Conservation (phyloP, 2,113 vertebrate genomes). For the Zapus hudsonius region DNA sequence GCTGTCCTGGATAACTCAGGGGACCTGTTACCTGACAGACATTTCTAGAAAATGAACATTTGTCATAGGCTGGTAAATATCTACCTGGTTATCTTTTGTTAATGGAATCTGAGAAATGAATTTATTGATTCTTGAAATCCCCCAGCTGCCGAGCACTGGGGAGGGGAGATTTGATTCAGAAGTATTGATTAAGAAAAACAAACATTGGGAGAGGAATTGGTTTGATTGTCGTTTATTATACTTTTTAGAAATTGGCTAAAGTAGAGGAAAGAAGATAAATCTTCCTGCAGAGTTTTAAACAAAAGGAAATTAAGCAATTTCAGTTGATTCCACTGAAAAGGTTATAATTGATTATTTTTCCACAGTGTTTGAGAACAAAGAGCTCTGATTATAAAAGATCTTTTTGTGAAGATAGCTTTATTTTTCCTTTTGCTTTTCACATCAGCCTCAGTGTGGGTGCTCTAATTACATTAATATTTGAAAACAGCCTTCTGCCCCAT, state of each 20-base stretch:
- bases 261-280: neutral
- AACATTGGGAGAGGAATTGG: neutral
- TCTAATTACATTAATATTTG: constrained; percentile 33
- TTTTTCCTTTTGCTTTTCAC: neutral
- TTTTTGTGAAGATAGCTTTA: neutral
- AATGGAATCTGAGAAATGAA: constrained; percentile 36
- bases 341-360: constrained; percentile 35
- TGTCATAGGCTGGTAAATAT: neutral
- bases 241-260: neutral
- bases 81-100: neutral
- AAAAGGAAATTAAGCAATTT: constrained; percentile 36
- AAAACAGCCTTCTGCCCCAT: neutral
- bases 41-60: neutral
- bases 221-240: neutral
- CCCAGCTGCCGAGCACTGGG: neutral
- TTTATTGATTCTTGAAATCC: constrained; percentile 43
- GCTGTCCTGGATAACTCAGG: neutral
- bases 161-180: neutral
- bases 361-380: constrained; percentile 33
- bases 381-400: neutral
- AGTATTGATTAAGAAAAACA: constrained; percentile 21
- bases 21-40: neutral
- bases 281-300: constrained; percentile 26
- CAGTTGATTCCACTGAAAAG: constrained; percentile 29
- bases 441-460: neutral